Conservation (phyloP, 2,797 vertebrate species). For the Lates japonicus region DNA sequence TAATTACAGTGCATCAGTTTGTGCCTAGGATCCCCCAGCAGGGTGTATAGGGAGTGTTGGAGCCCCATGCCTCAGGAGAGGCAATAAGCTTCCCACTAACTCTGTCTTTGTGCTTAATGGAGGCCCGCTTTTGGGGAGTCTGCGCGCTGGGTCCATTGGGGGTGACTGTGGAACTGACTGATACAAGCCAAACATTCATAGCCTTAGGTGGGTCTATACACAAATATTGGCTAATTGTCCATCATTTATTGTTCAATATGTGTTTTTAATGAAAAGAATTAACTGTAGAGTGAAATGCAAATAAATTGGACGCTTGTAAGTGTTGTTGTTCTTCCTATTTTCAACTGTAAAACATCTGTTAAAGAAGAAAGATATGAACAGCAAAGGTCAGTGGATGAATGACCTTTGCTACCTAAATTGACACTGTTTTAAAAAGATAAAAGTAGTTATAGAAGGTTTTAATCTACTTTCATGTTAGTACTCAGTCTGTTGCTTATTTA, state of each 20-base stretch:
- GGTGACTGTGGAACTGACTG: constrained; percentile 66
- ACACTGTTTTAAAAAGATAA: neutral
- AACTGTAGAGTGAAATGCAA: neutral
- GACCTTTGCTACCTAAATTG: neutral
- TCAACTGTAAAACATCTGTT: neutral
- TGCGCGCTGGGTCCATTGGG: constrained; percentile 67
- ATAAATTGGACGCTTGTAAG: neutral
- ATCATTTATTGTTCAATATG: constrained; percentile 14
- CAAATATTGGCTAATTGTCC: constrained; percentile 15
- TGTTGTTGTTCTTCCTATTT: neutral
- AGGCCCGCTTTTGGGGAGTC: constrained; percentile 77
- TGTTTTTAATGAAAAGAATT: neutral
- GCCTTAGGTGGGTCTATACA: constrained; percentile 24
- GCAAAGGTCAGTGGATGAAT: neutral
- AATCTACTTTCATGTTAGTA: neutral
- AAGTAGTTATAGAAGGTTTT: neutral
- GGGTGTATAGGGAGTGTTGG: constrained; percentile 68
- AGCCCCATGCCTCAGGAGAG: constrained; percentile 75
- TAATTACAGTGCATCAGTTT: constrained; percentile 81
- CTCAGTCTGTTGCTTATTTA: constrained; percentile 7
- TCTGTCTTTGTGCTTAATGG: constrained; percentile 85
- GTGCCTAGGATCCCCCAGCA: constrained; percentile 69
- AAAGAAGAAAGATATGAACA: neutral
- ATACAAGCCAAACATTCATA: constrained; percentile 56
- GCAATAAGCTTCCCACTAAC: constrained; percentile 88